Percentiles rank a stretch among this genome's conserved stretches.
These are phyloP conservation scores for Drosophila kambysellisi DNA, from an alignment of 2,888 invertebrate genomes.

Conservation along the genomic window DNA sequence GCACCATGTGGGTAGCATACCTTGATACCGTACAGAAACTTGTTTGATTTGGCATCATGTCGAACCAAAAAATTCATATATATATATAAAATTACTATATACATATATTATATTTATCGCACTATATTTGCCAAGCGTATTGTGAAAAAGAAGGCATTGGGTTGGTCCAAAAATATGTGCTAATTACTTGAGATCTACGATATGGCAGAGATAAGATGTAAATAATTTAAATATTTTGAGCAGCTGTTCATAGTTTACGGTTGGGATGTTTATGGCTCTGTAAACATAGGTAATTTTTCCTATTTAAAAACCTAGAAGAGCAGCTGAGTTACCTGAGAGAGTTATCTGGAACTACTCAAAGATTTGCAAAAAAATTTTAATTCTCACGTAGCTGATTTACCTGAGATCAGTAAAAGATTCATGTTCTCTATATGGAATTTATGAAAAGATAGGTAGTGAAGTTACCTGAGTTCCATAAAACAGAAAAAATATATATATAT, in stretches of 20 bases:
- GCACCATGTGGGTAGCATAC: slow-evolving; percentile 32
- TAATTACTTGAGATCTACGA: slow-evolving; percentile 35
- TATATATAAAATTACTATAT: slow-evolving; percentile 7
- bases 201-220: slow-evolving; percentile 10
- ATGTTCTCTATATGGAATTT: background rate
- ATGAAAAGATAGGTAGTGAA: background rate
- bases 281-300: slow-evolving; percentile 21
- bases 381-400: slow-evolving; percentile 13
- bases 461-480: background rate
- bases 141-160: slow-evolving; percentile 18
- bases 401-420: slow-evolving; percentile 13
- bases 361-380: background rate
- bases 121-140: slow-evolving; percentile 22
- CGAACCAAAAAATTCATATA: slow-evolving; percentile 21
- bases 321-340: slow-evolving; percentile 27
- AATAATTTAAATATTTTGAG: background rate
- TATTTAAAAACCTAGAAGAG: background rate
- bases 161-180: slow-evolving; percentile 35
- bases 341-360: background rate
- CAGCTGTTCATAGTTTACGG: background rate
- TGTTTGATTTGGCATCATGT: slow-evolving; percentile 59
- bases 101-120: slow-evolving; percentile 9
- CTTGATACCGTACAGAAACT: slow-evolving; percentile 49
- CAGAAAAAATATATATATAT: background rate
- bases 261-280: background rate